Evolutionary conservation across 2,113 vertebrate genomes (phyloP), one percentile per base, ranked within the genome.

Genomic region (Melanotaenia duboulayi): DNA sequence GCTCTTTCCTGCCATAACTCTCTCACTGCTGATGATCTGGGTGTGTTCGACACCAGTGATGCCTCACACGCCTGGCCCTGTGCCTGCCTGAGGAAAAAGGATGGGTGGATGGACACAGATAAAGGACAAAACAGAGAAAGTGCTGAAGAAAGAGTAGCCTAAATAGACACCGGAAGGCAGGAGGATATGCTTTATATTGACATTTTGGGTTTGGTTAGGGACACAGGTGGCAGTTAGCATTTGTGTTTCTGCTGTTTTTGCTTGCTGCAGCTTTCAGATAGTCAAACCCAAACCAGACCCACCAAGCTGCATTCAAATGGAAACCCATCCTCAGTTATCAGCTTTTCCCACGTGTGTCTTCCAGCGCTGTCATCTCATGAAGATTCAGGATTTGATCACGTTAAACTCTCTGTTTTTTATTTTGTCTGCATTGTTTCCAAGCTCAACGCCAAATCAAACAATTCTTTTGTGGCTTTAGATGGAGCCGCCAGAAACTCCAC

Each of bases 361-460:
- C 79, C 71, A 69, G 60, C 50, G 7, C 64, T 67, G 74, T 82
- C 75, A 37, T 80, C 80, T 87, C 84, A 88, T 80, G 59, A 87
- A 73, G 82, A 89, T 74, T 57, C 65, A 65, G 57, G 83, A 78
- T 89, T 78, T 80, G 70, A 91, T 85, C 76, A 60, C 63, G 51
- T 89, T 89, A 63, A 82, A 76, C 77, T 57, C 75, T 62, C 78
- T 76, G 65, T 83, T 90, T 90, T n/a, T 86, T 68, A 37, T 80
- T 86, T 63, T 54, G 69, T 58, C 84, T 75, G 71, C 52, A 80
- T 80, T 90, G 82, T 92, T 91, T 93, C 92, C 90, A 90, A 83
- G 51, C 39, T 28, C 0, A 46, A 48, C 77, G 93, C 92, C 92
- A 93, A 93, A 81, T 74, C 63, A 91, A 93, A 91, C 86, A 83